These are phyloP conservation scores for Antidorcas marsupialis DNA, from an alignment of 2,113 vertebrate species.

Conservation along the genomic window DNA sequence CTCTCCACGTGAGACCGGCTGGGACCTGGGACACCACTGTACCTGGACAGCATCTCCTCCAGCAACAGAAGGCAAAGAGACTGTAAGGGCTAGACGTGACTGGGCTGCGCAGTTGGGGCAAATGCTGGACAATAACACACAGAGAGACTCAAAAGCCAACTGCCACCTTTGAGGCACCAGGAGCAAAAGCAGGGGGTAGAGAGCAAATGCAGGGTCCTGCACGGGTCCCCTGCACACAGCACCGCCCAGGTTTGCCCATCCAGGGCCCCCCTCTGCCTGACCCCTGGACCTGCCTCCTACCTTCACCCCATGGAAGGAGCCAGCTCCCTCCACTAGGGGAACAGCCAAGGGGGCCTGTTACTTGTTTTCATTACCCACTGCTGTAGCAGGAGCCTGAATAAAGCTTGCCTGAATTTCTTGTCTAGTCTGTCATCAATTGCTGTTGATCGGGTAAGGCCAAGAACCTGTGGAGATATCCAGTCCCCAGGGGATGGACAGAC, in stretches of 20 bases:
- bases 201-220: not conserved
- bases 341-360: not conserved
- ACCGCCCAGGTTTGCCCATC: not conserved
- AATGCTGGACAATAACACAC: not conserved
- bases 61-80: not conserved
- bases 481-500: too few species aligned
- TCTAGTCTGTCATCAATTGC: not conserved
- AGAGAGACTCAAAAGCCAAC: not conserved
- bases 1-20: accelerated
- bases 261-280: not conserved
- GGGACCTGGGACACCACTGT: not conserved
- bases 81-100: not conserved
- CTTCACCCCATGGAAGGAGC: not conserved
- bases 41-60: not conserved
- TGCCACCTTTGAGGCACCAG: not conserved
- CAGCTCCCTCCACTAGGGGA: not conserved
- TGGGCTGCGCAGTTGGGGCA: not conserved
- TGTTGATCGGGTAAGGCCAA: too few species aligned
- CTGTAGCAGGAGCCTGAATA: not conserved
- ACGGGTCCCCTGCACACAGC: not conserved
- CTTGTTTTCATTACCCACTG: not conserved
- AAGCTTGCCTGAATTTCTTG: not conserved
- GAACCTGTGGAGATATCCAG: not conserved
- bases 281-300: not conserved
- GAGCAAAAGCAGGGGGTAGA: not conserved